Conservation (phyloP, 2,797 vertebrate genomes). For the Leuciscus waleckii region DNA sequence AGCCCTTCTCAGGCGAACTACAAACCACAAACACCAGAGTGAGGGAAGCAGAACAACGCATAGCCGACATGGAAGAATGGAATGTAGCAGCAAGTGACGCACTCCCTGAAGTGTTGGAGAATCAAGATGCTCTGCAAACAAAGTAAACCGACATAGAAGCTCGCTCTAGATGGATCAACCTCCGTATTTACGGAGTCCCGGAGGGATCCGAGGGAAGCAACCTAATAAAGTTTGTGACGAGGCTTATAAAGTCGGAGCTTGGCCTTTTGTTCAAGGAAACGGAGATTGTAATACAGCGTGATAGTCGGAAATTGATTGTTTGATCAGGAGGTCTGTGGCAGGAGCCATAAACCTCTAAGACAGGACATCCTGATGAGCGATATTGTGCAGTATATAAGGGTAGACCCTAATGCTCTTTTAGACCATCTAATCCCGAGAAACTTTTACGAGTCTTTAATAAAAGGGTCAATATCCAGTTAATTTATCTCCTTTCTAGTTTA, state of each 20-base stretch:
- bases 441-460: too few species aligned
- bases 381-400: too few species aligned
- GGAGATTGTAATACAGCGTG: background rate
- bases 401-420: too few species aligned
- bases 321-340: too few species aligned
- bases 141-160: constrained; percentile 8
- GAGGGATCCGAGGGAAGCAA: constrained; percentile 5
- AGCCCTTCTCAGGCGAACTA: background rate
- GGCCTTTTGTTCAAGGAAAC: background rate
- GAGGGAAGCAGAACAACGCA: background rate
- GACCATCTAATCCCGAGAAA: too few species aligned
- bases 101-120: background rate
- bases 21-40: background rate
- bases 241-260: background rate
- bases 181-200: background rate
- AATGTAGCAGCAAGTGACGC: background rate
- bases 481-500: too few species aligned
- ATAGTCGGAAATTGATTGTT: too few species aligned
- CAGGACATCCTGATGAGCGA: too few species aligned
- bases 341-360: too few species aligned
- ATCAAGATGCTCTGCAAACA: background rate
- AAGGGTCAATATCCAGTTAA: too few species aligned
- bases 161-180: background rate
- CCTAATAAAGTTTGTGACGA: background rate
- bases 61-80: constrained; percentile 2